phyloP scores from a whole-genome alignment of 1,140 invertebrate genomes.

The Ceratosolen solmsi region DNA sequence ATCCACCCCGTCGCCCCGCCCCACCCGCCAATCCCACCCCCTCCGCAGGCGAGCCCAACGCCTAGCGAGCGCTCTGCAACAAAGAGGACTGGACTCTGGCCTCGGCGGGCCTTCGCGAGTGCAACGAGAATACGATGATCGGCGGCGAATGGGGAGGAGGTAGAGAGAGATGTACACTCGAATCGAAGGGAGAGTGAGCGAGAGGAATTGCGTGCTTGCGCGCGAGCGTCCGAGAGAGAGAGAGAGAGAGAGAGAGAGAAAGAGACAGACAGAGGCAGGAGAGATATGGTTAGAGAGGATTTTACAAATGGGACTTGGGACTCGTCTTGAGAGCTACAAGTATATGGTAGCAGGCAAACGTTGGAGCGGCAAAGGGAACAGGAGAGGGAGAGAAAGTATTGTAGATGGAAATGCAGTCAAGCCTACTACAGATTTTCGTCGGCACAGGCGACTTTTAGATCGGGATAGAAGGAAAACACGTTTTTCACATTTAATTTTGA shows the following conservation, averaged over 20 bases:
- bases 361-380: neutral
- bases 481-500: constrained; percentile 16
- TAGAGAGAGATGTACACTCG: constrained; percentile 53
- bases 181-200: constrained; percentile 18
- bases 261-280: neutral
- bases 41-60: neutral
- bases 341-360: constrained; percentile 10
- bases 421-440: constrained; percentile 30
- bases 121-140: constrained; percentile 58
- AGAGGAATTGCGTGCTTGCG: neutral
- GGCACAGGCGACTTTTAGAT: neutral
- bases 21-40: neutral
- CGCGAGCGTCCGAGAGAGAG: neutral
- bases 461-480: constrained; percentile 7
- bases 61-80: constrained; percentile 51
- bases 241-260: neutral
- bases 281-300: constrained; percentile 18
- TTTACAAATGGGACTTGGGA: constrained; percentile 25
- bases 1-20: constrained; percentile 55
- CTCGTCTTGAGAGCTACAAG: constrained; percentile 24
- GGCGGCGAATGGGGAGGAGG: constrained; percentile 53
- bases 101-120: constrained; percentile 49
- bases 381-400: constrained; percentile 23
- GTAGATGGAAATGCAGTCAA: constrained; percentile 6
- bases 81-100: constrained; percentile 61